Conservation (phyloP, 1,140 invertebrate species). For the Drosophila guanche region DNA sequence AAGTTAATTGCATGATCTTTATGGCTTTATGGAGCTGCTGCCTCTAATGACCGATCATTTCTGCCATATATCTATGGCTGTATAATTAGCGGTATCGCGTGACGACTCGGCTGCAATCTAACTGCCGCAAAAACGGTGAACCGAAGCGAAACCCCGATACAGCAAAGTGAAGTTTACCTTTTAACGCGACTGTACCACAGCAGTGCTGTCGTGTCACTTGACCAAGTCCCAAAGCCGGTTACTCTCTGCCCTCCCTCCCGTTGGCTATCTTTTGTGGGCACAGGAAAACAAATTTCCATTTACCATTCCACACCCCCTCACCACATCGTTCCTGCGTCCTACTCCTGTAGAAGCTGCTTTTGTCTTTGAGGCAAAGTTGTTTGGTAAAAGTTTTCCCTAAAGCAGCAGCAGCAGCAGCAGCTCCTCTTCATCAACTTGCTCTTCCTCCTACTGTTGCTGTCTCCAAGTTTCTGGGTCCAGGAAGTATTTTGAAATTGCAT, state of each 20-base stretch:
- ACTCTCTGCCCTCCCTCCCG: too few relatives aligned
- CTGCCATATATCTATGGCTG: slow-evolving; percentile 31
- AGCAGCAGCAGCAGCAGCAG: slow-evolving; percentile 28
- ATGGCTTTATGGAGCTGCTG: slow-evolving; percentile 8
- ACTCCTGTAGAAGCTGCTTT: slow-evolving; percentile 38
- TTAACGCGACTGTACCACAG: slow-evolving; percentile 23
- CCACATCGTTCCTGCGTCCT: slow-evolving; percentile 23
- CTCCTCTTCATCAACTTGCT: neutral
- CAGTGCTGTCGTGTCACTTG: slow-evolving; percentile 16
- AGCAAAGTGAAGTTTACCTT: neutral
- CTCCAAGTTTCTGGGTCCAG: slow-evolving; percentile 34
- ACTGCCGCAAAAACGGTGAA: neutral
- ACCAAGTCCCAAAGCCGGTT: too few relatives aligned
- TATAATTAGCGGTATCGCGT: slow-evolving; percentile 28
- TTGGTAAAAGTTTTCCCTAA: slow-evolving; percentile 56
- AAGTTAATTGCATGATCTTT: slow-evolving; percentile 40
- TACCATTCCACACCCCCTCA: slow-evolving; percentile 3
- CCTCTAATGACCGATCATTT: slow-evolving; percentile 40
- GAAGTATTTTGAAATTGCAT: slow-evolving; percentile 74
- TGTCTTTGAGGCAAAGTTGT: slow-evolving; percentile 74
- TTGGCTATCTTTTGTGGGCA: slow-evolving; percentile 18
- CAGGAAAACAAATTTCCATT: slow-evolving; percentile 71
- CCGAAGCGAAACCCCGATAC: too few relatives aligned
- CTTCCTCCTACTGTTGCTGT: neutral
- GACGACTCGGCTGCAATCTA: slow-evolving; percentile 14